Conservation (phyloP, 2,797 vertebrate genomes). For the Lophius americanus region DNA sequence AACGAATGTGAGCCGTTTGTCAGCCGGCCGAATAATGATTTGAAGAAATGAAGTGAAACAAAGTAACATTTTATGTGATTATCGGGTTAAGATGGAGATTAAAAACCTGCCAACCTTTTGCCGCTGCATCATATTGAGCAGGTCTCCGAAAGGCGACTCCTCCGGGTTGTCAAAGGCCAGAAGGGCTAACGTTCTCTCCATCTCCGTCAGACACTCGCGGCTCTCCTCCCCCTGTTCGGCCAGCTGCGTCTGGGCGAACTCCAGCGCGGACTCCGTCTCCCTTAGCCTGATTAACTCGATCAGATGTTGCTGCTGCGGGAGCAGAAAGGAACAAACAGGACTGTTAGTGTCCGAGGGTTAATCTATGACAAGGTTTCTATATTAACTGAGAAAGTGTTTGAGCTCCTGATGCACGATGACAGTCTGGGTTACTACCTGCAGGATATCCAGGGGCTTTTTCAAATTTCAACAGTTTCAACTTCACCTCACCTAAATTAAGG, state of each 20-base stretch:
- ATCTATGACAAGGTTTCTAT: background rate
- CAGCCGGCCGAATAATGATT: too few species aligned
- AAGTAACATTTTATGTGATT: background rate
- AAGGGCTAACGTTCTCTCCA: slow-evolving; percentile 95
- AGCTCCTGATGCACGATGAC: background rate
- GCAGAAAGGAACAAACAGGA: background rate
- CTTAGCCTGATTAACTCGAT: slow-evolving; percentile 96
- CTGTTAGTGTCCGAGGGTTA: slow-evolving; percentile 3
- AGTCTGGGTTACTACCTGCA: background rate
- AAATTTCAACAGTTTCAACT: background rate
- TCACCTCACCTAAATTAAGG: background rate
- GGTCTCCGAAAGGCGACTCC: slow-evolving; percentile 95
- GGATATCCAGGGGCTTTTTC: background rate
- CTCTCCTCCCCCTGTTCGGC: slow-evolving; percentile 98
- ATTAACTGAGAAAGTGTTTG: background rate
- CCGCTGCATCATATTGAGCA: slow-evolving; percentile 97
- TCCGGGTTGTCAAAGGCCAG: slow-evolving; percentile 97
- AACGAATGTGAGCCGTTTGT: background rate
- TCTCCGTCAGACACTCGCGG: slow-evolving; percentile 95
- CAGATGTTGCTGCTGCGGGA: slow-evolving; percentile 92
- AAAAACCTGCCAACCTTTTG: slow-evolving; percentile 86
- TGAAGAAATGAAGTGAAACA: background rate
- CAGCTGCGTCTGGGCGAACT: slow-evolving; percentile 96
- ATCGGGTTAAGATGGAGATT: fast-evolving
- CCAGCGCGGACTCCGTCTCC: slow-evolving; percentile 95